phyloP scores from a whole-genome alignment of 2,797 vertebrate genomes.

The Gallinago stenura region DNA sequence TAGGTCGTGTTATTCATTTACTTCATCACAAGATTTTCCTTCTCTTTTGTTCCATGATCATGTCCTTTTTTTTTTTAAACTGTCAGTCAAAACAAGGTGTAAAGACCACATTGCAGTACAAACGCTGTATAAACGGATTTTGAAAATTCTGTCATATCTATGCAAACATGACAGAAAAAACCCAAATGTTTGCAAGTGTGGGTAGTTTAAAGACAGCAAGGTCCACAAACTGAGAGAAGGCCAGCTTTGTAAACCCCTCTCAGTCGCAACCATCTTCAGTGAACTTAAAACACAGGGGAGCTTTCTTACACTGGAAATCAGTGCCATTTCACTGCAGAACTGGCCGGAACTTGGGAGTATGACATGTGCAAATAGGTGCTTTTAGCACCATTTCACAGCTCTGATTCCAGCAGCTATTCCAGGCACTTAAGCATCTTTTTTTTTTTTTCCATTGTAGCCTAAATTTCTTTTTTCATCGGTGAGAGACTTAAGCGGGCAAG shows the following conservation, averaged over 20 bases:
- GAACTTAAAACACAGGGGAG: not conserved
- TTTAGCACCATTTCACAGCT: not conserved
- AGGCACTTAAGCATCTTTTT: no score
- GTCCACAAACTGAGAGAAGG: not conserved
- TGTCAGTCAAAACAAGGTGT: slow-evolving; percentile 11
- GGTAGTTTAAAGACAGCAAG: not conserved
- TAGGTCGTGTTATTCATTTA: not conserved
- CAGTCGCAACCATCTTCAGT: not conserved
- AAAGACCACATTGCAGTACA: not conserved
- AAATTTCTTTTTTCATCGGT: not conserved
- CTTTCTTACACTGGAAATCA: not conserved
- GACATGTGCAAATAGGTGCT: not conserved
- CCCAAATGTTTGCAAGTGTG: not conserved
- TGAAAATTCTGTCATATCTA: not conserved
- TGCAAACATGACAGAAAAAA: not conserved
- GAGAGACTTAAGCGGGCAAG: not conserved
- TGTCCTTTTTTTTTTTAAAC: not conserved
- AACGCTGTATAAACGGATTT: not conserved
- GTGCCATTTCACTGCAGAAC: not conserved
- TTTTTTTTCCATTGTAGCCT: not conserved
- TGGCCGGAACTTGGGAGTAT: not conserved
- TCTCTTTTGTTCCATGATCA: not conserved
- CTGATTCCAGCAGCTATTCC: not conserved
- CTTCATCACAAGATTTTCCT: slow-evolving; percentile 3
- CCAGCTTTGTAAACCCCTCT: not conserved